Conservation (phyloP, 2,888 invertebrate genomes). For the Perithous albicinctus region DNA sequence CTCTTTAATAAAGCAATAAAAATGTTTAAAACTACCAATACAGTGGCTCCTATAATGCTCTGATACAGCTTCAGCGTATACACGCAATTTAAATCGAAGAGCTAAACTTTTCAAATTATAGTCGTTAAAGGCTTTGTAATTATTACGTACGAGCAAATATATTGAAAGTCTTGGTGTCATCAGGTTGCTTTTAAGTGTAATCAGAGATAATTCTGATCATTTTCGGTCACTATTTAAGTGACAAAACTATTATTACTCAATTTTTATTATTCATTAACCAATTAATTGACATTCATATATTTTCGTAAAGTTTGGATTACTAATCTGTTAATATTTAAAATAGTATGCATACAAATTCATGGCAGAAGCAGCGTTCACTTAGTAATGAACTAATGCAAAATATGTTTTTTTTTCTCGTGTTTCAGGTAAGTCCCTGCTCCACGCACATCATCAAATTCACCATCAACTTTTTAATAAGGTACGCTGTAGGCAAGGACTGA, state of each 20-base stretch:
- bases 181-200: too few relatives aligned
- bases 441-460: slow-evolving; percentile 7
- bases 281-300: too few relatives aligned
- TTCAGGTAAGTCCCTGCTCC: slow-evolving; percentile 66
- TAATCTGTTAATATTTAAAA: background rate
- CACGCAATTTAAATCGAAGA: background rate
- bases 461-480: slow-evolving; percentile 50
- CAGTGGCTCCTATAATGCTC: background rate
- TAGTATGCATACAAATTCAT: background rate
- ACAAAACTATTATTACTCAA: too few relatives aligned
- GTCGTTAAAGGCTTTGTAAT: background rate
- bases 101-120: background rate
- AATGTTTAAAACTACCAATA: background rate
- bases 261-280: too few relatives aligned
- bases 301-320: too few relatives aligned
- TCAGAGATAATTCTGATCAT: too few relatives aligned
- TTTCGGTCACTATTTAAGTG: too few relatives aligned
- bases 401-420: slow-evolving; percentile 54
- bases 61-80: background rate
- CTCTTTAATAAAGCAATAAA: slow-evolving; percentile 17
- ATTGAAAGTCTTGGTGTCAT: too few relatives aligned
- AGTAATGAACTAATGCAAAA: slow-evolving; percentile 5
- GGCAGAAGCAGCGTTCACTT: background rate
- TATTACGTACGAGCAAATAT: background rate
- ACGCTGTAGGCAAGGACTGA: background rate